Conservation (phyloP, 1,140 invertebrate species). For the Caenorhabditis briggsae region DNA sequence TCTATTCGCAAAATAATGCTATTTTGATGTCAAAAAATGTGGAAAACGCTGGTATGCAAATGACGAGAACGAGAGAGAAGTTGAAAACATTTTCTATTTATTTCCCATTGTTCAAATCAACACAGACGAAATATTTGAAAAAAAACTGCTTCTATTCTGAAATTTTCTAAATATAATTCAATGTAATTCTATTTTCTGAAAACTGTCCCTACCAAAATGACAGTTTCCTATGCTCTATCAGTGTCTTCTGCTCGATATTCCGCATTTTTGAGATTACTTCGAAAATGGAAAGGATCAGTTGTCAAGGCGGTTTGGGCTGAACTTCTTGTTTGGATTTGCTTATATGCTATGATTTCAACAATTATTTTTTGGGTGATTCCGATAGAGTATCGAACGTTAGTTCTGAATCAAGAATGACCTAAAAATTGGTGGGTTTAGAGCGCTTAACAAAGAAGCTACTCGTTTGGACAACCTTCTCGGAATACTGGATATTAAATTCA, state of each 20-base stretch:
- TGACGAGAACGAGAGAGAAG: not conserved
- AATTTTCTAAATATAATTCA: not conserved
- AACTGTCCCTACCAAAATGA: not conserved
- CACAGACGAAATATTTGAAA: not conserved
- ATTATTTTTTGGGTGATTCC: constrained; percentile 87
- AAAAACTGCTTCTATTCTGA: not conserved
- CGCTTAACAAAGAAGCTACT: constrained; percentile 25
- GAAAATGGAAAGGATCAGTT: constrained; percentile 93
- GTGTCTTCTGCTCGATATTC: constrained; percentile 58
- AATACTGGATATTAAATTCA: constrained; percentile 73
- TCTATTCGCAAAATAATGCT: constrained; percentile 1
- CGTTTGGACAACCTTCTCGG: constrained; percentile 68
- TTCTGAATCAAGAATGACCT: not conserved
- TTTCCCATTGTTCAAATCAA: not conserved
- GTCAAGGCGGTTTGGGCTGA: constrained; percentile 96
- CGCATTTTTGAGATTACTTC: constrained; percentile 74
- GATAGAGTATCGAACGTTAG: constrained; percentile 25
- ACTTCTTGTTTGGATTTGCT: constrained; percentile 87
- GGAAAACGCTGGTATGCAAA: constrained; percentile 27
- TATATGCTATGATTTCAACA: constrained; percentile 90
- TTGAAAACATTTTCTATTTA: not conserved
- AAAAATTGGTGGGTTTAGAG: constrained; percentile 9
- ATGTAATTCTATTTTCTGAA: constrained; percentile 15
- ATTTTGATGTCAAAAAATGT: constrained; percentile 4
- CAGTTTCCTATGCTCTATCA: constrained; percentile 35